Evolutionary conservation across 2,113 vertebrate genomes (phyloP).

Genomic region (Hydrolagus affinis): DNA sequence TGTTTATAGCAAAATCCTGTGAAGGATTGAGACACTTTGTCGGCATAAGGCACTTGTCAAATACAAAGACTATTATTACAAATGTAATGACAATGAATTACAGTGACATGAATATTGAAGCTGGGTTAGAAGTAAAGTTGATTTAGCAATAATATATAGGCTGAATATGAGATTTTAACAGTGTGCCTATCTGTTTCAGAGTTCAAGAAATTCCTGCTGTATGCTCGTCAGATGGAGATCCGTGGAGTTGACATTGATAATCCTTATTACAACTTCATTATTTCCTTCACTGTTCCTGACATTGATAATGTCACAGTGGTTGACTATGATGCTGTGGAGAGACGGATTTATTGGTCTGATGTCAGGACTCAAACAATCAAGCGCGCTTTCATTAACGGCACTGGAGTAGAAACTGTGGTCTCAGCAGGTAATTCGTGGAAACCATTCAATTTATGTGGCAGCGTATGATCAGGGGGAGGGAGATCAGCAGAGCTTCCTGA

Average conservation of each 20-base stretch:
- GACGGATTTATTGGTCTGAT: slow-evolving; percentile 94
- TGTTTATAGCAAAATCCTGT: no score
- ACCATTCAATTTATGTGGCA: no score
- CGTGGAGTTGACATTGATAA: slow-evolving; percentile 88
- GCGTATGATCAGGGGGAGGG: no score
- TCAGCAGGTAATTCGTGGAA: slow-evolving; percentile 55
- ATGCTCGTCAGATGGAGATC: slow-evolving; percentile 95
- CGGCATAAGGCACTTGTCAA: no score
- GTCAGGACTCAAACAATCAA: slow-evolving; percentile 95
- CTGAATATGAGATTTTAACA: neutral
- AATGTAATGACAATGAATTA: no score
- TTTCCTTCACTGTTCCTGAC: slow-evolving; percentile 95
- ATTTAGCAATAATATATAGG: no score
- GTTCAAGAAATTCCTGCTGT: slow-evolving; percentile 90
- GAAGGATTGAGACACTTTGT: no score
- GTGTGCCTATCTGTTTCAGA: slow-evolving; percentile 50
- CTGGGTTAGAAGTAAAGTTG: no score
- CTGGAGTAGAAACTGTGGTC: slow-evolving; percentile 82
- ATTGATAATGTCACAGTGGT: slow-evolving; percentile 93
- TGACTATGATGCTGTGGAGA: slow-evolving; percentile 83
- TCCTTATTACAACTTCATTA: slow-evolving; percentile 97
- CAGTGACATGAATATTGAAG: no score
- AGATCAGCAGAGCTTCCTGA: no score
- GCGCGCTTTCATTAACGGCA: slow-evolving; percentile 92
- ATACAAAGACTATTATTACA: no score